Evolutionary conservation across 2,113 vertebrate species (phyloP).

Genomic region (Cervus canadensis): DNA sequence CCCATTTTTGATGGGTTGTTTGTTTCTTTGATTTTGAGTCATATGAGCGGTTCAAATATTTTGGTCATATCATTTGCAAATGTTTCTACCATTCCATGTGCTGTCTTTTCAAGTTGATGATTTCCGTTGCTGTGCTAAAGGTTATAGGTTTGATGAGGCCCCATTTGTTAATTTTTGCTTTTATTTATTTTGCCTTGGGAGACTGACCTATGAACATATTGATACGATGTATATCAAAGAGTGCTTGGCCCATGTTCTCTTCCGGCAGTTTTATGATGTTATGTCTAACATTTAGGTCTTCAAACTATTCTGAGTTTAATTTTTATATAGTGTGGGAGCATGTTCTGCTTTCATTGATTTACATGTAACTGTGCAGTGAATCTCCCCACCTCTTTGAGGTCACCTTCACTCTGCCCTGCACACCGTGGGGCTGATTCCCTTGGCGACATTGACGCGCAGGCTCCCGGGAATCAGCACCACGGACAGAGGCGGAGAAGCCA

Average conservation of each 20-base stretch:
- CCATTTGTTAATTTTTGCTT: background rate
- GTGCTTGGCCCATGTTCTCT: background rate
- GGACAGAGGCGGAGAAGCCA: rapidly evolving
- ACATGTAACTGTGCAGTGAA: background rate
- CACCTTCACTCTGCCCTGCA: background rate
- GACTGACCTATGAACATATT: background rate
- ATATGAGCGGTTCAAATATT: background rate
- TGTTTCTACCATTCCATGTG: background rate
- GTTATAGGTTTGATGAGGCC: too few relatives aligned
- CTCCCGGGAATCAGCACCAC: background rate
- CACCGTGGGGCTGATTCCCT: rapidly evolving
- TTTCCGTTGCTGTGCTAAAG: background rate
- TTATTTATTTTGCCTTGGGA: background rate
- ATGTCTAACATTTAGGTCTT: background rate
- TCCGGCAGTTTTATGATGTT: background rate
- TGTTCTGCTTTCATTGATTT: background rate
- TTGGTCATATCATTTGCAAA: background rate
- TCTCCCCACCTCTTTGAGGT: background rate
- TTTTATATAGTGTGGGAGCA: background rate
- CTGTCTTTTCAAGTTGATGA: background rate
- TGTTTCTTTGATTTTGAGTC: background rate
- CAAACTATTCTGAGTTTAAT: background rate
- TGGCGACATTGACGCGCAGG: rapidly evolving
- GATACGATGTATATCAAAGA: background rate
- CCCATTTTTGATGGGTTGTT: background rate